Percentiles rank a stretch among this genome's conserved stretches.
phyloP scores from a whole-genome alignment of 2,797 vertebrate species.

The Tiaroga cobitis region DNA sequence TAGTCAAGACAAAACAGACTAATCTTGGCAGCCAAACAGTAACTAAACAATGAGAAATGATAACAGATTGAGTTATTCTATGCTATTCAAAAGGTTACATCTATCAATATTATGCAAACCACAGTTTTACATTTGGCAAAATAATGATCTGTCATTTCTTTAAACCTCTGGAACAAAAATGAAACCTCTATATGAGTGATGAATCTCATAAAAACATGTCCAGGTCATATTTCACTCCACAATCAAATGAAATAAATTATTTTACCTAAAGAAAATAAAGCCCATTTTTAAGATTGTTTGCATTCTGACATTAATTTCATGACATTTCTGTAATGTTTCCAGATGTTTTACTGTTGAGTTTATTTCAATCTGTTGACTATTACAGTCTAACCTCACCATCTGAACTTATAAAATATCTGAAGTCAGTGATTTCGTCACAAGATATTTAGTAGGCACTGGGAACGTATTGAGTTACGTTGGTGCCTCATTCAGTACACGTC shows the following conservation, averaged over 20 bases:
- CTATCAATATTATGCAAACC: conserved; percentile 13
- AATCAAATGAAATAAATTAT: neutral
- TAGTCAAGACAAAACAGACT: neutral
- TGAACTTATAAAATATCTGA: conserved; percentile 42
- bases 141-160: neutral
- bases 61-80: conserved; percentile 24
- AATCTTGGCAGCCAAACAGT: conserved; percentile 32
- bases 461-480: conserved; percentile 46
- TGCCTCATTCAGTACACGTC: conserved; percentile 30
- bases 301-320: conserved; percentile 10
- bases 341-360: neutral
- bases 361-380: conserved; percentile 10
- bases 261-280: neutral
- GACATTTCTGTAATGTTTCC: neutral
- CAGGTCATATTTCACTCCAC: neutral
- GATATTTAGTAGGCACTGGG: conserved; percentile 28
- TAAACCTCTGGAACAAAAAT: neutral
- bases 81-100: conserved; percentile 31
- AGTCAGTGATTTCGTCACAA: neutral
- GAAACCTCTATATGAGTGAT: neutral
- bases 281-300: neutral
- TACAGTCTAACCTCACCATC: conserved; percentile 13
- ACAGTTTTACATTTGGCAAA: conserved; percentile 28
- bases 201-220: neutral
- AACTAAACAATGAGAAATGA: conserved; percentile 46